A percentile compares a stretch with the other conserved stretches of the same genome.
phyloP scores from a whole-genome alignment of 2,113 vertebrate genomes.

The Crotalus tigris region DNA sequence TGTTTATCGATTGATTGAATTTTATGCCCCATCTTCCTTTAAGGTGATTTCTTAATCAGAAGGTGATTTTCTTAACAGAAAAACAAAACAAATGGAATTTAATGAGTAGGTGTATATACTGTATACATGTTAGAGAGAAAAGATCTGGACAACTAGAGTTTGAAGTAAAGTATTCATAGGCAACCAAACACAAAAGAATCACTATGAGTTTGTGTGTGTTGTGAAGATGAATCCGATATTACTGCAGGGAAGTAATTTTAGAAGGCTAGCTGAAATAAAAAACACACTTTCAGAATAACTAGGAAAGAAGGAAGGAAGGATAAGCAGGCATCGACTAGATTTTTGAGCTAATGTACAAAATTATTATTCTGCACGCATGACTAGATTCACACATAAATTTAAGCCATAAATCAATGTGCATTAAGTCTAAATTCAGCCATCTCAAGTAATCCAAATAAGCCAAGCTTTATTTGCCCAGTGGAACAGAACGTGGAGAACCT shows the following conservation, averaged over 20 bases:
- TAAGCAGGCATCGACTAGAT: background rate
- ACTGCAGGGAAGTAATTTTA: background rate
- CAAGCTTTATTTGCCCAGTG: background rate
- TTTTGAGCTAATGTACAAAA: background rate
- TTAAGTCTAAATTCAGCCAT: background rate
- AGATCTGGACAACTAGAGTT: background rate
- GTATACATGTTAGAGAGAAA: background rate
- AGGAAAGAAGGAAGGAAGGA: background rate
- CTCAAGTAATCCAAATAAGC: background rate
- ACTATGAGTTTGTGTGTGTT: background rate
- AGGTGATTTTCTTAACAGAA: too few species aligned
- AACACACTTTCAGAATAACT: background rate
- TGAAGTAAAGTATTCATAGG: background rate
- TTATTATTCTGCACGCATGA: background rate
- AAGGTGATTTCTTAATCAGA: too few species aligned
- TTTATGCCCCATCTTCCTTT: background rate
- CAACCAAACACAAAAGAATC: background rate
- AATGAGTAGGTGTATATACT: background rate
- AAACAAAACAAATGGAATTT: background rate
- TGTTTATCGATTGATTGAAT: background rate
- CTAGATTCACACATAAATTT: background rate
- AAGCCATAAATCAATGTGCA: background rate
- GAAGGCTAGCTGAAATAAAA: background rate
- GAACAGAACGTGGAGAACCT: background rate
- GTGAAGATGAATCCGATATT: background rate